These are phyloP conservation scores for Dioctria rufipes DNA, from an alignment of 2,888 invertebrate species.

Conservation along the genomic window DNA sequence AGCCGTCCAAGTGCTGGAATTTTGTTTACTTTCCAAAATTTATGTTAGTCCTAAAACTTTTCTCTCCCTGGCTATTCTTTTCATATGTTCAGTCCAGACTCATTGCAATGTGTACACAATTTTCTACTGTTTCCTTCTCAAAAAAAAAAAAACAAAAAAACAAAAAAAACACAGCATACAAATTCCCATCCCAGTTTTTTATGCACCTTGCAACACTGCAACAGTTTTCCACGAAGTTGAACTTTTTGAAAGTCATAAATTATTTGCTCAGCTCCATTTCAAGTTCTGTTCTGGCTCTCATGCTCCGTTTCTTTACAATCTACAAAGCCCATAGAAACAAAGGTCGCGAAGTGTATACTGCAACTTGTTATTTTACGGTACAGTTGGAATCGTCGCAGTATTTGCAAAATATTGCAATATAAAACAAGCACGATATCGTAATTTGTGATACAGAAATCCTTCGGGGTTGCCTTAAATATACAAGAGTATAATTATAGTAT, in stretches of 20 bases:
- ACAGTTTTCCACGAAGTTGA: conserved; percentile 50
- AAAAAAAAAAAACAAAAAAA: conserved; percentile 6
- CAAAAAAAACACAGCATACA: conserved; percentile 6
- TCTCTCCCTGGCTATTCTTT: conserved; percentile 46
- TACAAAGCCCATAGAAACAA: conserved; percentile 16
- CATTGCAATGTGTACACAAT: conserved; percentile 46
- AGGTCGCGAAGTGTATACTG: conserved; percentile 39
- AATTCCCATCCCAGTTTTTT: conserved; percentile 30
- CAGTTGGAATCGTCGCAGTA: conserved; percentile 47
- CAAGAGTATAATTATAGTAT: neutral
- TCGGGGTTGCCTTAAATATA: conserved; percentile 17
- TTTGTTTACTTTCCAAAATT: conserved; percentile 49
- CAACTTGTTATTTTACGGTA: conserved; percentile 50
- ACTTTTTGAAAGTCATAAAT: conserved; percentile 53
- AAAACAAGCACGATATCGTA: conserved; percentile 41
- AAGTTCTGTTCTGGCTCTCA: conserved; percentile 1
- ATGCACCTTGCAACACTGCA: conserved; percentile 46
- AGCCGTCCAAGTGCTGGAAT: conserved; percentile 37
- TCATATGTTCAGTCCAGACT: conserved; percentile 16
- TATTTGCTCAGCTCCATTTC: conserved; percentile 44
- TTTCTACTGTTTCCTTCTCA: conserved; percentile 1
- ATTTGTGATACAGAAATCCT: conserved; percentile 15
- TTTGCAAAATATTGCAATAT: conserved; percentile 47
- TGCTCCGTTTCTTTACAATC: neutral
- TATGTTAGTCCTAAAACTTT: conserved; percentile 50